Evolutionary conservation across 2,113 vertebrate genomes (phyloP), one percentile per base, ranked within the genome.

Genomic region (Corydoras maculifer): DNA sequence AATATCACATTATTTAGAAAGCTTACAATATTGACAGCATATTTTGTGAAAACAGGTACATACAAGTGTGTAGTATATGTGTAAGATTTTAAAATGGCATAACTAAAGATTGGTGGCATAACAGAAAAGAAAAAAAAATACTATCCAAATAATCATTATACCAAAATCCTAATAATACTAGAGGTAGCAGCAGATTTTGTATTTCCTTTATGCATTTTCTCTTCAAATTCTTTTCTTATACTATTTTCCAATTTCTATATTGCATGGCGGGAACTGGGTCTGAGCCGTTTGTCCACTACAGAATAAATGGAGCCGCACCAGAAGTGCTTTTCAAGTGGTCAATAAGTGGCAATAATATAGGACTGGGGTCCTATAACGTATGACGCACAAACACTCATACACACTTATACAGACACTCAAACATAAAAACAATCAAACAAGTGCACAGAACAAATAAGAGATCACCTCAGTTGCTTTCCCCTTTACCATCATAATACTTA

Each of bases 131-230:
- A 84, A 81, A 82, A 79, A 77, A 84, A 84, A 75, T 3, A 48
- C 84, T 82, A 87, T 85, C 89, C 86, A 87, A 87, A 89, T 86
- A 85, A 66, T 74, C 83, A 78, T 77, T 65, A 83, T 68, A 84
- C 77, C 73, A 81, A 86, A 83, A 83, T 84, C 81, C 84, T 76
- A 82, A 85, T 86, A 88, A 91, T 86, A 93, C 91, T 91, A 92
- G 95, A 99, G 95, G 96, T 98, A 99, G 96, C 93, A 95, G 94
- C 93, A 86, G 93, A 94, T 93, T 92, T 86, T 84, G 73, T 83
- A 83, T 85, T 86, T 83, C 72, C 63, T 80, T 73, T 49, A 69
- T 75, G 53, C 78, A 69, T 67, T 75, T 77, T 74, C 72, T 75
- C 77, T 78, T 75, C 79, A 73, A 58, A n/a, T 82, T 82, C 50